Evolutionary conservation across 2,113 vertebrate genomes (phyloP).

Genomic region (Paraplagusia blochii): DNA sequence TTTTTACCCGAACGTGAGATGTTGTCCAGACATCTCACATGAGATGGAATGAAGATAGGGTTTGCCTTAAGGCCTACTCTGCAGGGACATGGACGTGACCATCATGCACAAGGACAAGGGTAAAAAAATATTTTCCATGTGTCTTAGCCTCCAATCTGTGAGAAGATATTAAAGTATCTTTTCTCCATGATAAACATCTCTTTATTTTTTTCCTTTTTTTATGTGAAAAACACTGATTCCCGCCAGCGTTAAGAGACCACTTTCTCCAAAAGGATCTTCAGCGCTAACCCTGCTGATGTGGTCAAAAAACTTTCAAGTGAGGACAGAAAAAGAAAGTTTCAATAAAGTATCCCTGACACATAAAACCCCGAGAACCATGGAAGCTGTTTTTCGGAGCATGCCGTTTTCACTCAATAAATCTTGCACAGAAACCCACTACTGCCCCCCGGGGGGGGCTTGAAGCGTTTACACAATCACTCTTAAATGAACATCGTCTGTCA

Average conservation of each 20-base stretch:
- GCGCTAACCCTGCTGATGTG: slow-evolving; percentile 23
- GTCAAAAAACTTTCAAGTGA: background rate
- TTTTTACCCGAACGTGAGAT: no score
- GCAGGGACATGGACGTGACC: no score
- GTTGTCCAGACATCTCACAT: no score
- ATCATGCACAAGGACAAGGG: no score
- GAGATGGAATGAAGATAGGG: no score
- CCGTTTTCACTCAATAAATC: slow-evolving; percentile 44
- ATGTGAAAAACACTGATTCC: no score
- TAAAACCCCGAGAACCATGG: slow-evolving; percentile 43
- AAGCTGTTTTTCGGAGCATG: slow-evolving; percentile 36
- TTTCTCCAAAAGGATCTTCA: slow-evolving; percentile 18
- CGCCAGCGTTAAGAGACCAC: slow-evolving; percentile 6
- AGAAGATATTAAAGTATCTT: no score
- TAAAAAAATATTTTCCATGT: no score
- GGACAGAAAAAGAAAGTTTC: slow-evolving; percentile 9
- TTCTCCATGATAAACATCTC: no score
- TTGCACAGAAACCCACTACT: slow-evolving; percentile 22
- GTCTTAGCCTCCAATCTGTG: no score
- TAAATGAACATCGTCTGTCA: slow-evolving; percentile 64
- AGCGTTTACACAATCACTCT: slow-evolving; percentile 53
- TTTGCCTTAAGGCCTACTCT: no score
- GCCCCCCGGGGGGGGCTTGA: slow-evolving; percentile 14
- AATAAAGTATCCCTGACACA: slow-evolving; percentile 43
- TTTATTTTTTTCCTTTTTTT: no score